Base-by-base conservation (phyloP, 2,888 invertebrate genomes). In the Ceramica pisi region DNA sequence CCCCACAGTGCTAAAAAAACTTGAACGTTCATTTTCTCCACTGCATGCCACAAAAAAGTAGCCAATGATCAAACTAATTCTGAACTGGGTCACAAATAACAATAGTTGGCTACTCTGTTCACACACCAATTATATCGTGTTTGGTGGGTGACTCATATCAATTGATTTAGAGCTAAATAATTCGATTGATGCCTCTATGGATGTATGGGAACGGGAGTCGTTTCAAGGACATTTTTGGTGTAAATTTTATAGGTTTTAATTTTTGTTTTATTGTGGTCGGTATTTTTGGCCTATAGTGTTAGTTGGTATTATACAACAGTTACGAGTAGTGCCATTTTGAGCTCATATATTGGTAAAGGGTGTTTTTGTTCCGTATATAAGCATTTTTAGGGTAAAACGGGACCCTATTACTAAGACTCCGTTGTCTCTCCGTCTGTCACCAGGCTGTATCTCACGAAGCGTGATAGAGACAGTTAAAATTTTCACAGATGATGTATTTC, bases 131-230 rank as follows among this genome's bases (percentile, higher is more conserved):
- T 90, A 86, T 77, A 63, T 71, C 38, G 65, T 56, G 69, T 74
- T 71, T 67, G 66, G 60, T 56, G 19, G n/a, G 62, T 90, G 90
- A 90, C 71, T 90, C 90, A 91, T 75, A 74, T 66, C 91, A 92
- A 92, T 92, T 91, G 91, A 91, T 92, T 89, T 88, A 84, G 80
- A 84, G 75, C 82, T 56, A 75, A 86, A 89, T 92, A 90, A 92
- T 92, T 91, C 89, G 92, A 92, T 92, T 89, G 87, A 53, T 78
- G 71, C 60, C 75, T 83, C 76, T 86, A 81, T 46, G 70, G 69
- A 62, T 66, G 68, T 81, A 84, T 84, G 84, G 72, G 84, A 84
- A 84, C 71, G 31, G n/a, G 62, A n/a, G n/a, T 21, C 35, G 57
- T 71, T 73, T 80, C 82, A 83, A 73, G 83, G 84, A 70, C 51